phyloP scores from a whole-genome alignment of 2,888 invertebrate species.

The Andrena flavipes region DNA sequence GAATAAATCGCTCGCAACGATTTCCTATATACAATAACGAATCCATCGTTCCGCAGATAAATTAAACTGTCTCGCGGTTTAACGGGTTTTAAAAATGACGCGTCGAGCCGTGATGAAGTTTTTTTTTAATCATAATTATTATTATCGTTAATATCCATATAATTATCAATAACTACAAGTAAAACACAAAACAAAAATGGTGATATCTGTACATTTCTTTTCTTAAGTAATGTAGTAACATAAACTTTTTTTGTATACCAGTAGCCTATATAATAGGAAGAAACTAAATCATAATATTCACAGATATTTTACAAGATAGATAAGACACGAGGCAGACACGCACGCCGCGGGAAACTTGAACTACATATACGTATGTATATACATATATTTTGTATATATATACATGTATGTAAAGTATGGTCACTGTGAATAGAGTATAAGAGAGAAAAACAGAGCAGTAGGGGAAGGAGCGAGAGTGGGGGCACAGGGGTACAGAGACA shows the following conservation, averaged over 20 bases:
- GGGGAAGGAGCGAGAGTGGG: background rate
- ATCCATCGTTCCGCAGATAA: constrained; percentile 16
- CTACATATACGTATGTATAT: constrained; percentile 19
- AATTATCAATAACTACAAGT: constrained; percentile 85
- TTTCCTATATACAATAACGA: background rate
- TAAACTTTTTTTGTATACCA: constrained; percentile 83
- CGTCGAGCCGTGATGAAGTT: constrained; percentile 66
- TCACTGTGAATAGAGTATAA: background rate
- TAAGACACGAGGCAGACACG: constrained; percentile 77
- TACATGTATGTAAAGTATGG: constrained; percentile 21
- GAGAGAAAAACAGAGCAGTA: background rate
- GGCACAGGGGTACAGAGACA: background rate
- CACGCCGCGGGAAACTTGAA: constrained; percentile 71
- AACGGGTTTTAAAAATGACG: constrained; percentile 58
- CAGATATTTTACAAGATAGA: constrained; percentile 85
- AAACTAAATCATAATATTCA: constrained; percentile 85
- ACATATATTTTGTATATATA: constrained; percentile 14
- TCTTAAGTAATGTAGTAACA: constrained; percentile 83
- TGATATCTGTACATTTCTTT: constrained; percentile 84
- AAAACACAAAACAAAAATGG: constrained; percentile 85
- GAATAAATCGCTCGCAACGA: background rate
- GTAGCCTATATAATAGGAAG: constrained; percentile 84
- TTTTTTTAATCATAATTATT: constrained; percentile 85
- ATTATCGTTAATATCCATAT: constrained; percentile 85
- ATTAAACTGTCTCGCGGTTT: constrained; percentile 13